These are phyloP conservation scores for Maconellicoccus hirsutus DNA, from an alignment of 1,140 invertebrate genomes.

Conservation along the genomic window DNA sequence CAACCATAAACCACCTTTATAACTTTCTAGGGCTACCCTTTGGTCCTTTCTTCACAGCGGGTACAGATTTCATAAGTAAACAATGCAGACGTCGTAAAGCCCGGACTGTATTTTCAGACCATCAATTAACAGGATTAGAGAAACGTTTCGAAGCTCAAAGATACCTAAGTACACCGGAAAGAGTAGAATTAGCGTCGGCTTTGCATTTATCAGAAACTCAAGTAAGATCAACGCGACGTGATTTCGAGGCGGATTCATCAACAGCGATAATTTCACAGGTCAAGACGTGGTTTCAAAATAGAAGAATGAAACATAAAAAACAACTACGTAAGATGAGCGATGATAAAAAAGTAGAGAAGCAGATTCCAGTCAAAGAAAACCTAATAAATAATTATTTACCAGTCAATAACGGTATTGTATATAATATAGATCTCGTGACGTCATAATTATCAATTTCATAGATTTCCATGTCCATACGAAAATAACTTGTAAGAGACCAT, in stretches of 20 bases:
- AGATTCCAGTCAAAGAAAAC: constrained; percentile 1
- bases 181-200: constrained; percentile 83
- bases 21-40: constrained; percentile 50
- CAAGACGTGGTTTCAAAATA: constrained; percentile 97
- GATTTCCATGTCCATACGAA: no score
- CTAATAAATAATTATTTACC: constrained; percentile 8
- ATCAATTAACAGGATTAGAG: constrained; percentile 86
- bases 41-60: constrained; percentile 51
- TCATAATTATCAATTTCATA: no score
- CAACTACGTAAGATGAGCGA: constrained; percentile 62
- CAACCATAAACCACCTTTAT: no score
- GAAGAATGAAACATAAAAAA: constrained; percentile 96
- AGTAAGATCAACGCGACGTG: constrained; percentile 35
- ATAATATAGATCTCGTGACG: not conserved
- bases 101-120: constrained; percentile 94
- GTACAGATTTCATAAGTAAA: constrained; percentile 32
- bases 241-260: not conserved
- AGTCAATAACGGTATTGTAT: not conserved
- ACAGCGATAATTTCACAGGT: constrained; percentile 42
- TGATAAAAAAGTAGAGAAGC: constrained; percentile 33
- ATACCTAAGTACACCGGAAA: constrained; percentile 92
- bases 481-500: no score
- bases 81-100: constrained; percentile 83
- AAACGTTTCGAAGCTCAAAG: constrained; percentile 91
- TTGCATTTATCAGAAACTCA: constrained; percentile 93